Conservation (phyloP, 2,797 vertebrate genomes). For the Alauda arvensis region DNA sequence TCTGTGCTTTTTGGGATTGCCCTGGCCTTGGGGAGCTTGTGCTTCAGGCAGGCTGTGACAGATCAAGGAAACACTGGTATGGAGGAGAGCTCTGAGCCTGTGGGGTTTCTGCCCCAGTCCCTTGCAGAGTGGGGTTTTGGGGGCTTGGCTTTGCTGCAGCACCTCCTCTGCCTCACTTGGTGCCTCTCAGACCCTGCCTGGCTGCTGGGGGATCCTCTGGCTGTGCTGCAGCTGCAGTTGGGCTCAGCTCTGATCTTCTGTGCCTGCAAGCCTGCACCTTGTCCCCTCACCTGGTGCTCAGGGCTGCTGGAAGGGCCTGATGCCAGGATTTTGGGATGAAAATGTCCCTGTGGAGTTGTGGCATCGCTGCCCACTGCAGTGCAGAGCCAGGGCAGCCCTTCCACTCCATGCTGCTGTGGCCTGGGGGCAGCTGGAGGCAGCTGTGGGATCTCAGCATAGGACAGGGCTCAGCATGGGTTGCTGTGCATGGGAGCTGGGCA, state of each 20-base stretch:
- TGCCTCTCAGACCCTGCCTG: not conserved
- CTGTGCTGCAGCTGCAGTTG: not conserved
- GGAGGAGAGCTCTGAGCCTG: not conserved
- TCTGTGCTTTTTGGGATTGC: not conserved
- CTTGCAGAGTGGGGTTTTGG: not conserved
- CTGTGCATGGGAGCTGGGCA: not conserved
- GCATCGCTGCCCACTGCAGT: not conserved
- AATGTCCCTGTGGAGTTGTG: fast-evolving
- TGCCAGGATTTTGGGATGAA: not conserved
- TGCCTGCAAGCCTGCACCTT: not conserved
- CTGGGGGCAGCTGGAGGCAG: not conserved
- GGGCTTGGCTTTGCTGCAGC: not conserved
- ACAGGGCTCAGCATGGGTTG: not conserved
- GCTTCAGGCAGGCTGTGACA: not conserved
- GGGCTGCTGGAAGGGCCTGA: not conserved
- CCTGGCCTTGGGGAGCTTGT: not conserved
- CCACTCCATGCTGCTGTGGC: not conserved
- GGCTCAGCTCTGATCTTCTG: not conserved
- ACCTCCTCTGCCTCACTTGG: not conserved
- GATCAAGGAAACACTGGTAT: fast-evolving
- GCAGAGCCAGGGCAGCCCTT: not conserved
- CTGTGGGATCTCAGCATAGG: not conserved
- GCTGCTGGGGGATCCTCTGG: not conserved
- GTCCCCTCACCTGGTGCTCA: not conserved
- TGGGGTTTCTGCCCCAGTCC: not conserved